Evolutionary conservation across 2,888 invertebrate species (phyloP), one percentile per base, ranked within the genome.

Genomic region (Aphrophora alni): DNA sequence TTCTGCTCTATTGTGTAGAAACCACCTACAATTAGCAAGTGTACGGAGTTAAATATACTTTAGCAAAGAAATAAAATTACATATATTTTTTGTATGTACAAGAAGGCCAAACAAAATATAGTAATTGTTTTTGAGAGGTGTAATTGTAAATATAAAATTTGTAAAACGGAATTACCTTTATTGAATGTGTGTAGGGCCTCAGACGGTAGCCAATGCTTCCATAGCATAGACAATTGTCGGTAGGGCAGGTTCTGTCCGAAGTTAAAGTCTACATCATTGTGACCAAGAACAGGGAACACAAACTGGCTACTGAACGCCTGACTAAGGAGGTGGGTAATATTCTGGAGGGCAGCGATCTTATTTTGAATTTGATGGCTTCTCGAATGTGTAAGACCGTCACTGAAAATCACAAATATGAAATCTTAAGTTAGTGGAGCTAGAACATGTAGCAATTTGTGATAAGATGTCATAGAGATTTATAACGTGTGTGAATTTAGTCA

Each of bases 211-310:
- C 95, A 97, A 83, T 93, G 94, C 86, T 92, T 92, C 96, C 96
- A 96, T 85, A 96, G 89, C 83, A 92, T 92, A 1, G 95, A 94
- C 83, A 96, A 91, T 81, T 91, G 91, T 38, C 90, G 90, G 85
- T 91, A 92, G 86, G 89, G 88, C 85, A 91, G 91, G 78, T 89
- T 88, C 85, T 90, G 87, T 76, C 92, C 91, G 7, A 28, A 86
- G 85, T 14, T 87, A 85, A 91, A 92, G 85, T 90, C 91, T n/a
- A 93, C 94, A 87, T 97, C 97, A 87, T 96, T 93, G 88, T 97
- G 96, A 0, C 97, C 97, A 83, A 97, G 89, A n/a, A 95, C 95
- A 14, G 97, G 97, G 88, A 96, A 96, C 83, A 97, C 95, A 87
- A 96, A 96, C 88, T 95, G 95, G 21, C 94, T 95, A 84, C 94